Evolutionary conservation across 2,888 invertebrate species (phyloP).

Genomic region (Mythimna pallens): DNA sequence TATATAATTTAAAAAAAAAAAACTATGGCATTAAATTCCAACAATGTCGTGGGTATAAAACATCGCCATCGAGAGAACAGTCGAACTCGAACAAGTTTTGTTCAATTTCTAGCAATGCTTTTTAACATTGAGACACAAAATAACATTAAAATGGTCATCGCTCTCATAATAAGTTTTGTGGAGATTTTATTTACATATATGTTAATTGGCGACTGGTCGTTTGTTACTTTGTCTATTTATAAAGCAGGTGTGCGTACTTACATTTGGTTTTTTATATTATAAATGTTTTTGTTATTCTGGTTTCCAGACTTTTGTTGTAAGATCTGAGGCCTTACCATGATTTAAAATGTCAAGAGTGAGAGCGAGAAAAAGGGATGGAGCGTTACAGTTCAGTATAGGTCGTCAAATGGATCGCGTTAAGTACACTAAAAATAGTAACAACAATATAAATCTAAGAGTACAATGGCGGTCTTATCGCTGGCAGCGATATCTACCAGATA

Average conservation of each 20-base stretch:
- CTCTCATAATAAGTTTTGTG: conserved; percentile 48
- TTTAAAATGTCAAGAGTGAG: too few species aligned
- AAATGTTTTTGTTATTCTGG: neutral
- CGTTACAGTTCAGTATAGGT: too few species aligned
- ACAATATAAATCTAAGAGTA: too few species aligned
- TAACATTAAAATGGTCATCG: conserved; percentile 58
- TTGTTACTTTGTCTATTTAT: conserved; percentile 43
- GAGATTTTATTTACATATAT: conserved; percentile 48
- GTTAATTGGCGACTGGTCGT: conserved; percentile 49
- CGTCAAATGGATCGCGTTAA: too few species aligned
- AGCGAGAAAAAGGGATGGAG: too few species aligned
- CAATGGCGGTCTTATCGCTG: too few species aligned
- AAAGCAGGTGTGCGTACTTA: conserved; percentile 27
- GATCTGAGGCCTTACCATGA: neutral
- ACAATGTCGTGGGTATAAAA: conserved; percentile 25
- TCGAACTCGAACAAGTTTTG: conserved; percentile 40
- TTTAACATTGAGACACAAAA: conserved; percentile 43
- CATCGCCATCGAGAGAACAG: neutral
- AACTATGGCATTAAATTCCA: conserved; percentile 12
- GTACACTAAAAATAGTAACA: too few species aligned
- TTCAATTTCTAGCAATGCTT: conserved; percentile 36
- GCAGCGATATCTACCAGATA: too few species aligned
- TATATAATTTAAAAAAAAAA: too few species aligned
- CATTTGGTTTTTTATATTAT: neutral
- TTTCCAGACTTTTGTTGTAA: neutral